Base-by-base conservation (phyloP, 2,888 invertebrate genomes). In the Dione juno region DNA sequence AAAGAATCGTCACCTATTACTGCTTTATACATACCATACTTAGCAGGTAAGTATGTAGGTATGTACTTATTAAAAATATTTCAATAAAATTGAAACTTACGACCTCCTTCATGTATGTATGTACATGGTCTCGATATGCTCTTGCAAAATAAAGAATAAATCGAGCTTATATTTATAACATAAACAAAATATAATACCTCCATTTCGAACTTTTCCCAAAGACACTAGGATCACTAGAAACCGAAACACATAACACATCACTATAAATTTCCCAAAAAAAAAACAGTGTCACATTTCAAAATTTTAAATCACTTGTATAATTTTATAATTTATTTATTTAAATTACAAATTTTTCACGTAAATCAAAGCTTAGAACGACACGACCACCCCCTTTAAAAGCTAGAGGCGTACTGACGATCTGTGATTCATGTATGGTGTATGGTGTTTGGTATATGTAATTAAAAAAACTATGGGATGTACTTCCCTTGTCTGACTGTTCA, bases 181-280 rank as follows among this genome's bases (percentile, higher is more conserved):
- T 37, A 54, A 59, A 53, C 61, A 68, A 66, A 6, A 59, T 64
- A 48, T 19, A 50, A 84, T 75, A 91, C 92, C 89, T 80, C 88
- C 89, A 84, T 91, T 90, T 74, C 80, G 83, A 43, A 90, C 88
- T 78, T 80, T 84, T 73, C 85, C 85, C 58, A 84, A 74, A 59
- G 81, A 79, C 76, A 88, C 81, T 75, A 87, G 75, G 75, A 88
- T 75, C 72, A 89, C 77, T 66, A 84, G 78, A 75, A 87, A 81
- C 73, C 84, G 77, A 75, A 84, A 82, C 75, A 80, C 82, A 81
- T 83, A 81, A 83, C 84, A 85, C 91, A 91, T 91, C 84, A 89
- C 89, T 77, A 71, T 71, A 65, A 64, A 28, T 71, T 75, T 74
- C 68, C 64, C 74, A 73, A 71, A 50, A 75, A 59, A 74, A 65